These are phyloP conservation scores for Odocoileus hemionus DNA, from an alignment of 2,113 vertebrate species.

Conservation along the genomic window DNA sequence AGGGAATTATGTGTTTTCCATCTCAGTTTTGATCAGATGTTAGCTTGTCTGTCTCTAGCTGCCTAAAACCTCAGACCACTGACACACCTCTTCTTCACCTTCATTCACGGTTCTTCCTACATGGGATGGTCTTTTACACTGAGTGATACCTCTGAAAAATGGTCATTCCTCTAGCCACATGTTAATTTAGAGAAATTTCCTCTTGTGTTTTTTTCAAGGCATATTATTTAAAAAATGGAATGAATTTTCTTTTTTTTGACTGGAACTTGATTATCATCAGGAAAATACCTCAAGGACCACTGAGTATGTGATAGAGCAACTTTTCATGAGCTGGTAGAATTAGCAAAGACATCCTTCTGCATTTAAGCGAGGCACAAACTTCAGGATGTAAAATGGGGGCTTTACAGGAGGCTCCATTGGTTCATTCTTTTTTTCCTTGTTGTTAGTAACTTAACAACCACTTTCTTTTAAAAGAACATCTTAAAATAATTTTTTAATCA, in stretches of 20 bases:
- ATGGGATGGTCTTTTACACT: background rate
- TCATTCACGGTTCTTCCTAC: background rate
- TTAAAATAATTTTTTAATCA: slow-evolving; percentile 30
- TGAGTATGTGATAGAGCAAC: background rate
- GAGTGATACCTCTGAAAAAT: background rate
- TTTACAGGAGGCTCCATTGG: background rate
- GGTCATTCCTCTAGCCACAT: background rate
- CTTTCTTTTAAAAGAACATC: background rate
- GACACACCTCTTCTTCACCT: rapidly evolving
- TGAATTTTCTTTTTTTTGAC: background rate
- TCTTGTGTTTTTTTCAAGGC: background rate
- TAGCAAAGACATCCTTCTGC: background rate
- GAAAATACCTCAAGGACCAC: background rate
- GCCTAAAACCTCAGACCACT: background rate
- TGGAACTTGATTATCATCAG: background rate
- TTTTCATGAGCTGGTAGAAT: background rate
- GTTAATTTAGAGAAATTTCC: background rate
- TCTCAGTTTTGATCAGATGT: background rate
- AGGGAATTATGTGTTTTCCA: background rate
- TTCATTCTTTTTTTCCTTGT: background rate
- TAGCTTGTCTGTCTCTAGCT: background rate
- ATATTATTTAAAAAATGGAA: background rate
- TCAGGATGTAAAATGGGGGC: background rate
- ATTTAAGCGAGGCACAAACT: background rate
- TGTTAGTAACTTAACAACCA: background rate